These are phyloP conservation scores for Todiramphus chloris DNA, from an alignment of 2,113 vertebrate genomes.

Conservation along the genomic window DNA sequence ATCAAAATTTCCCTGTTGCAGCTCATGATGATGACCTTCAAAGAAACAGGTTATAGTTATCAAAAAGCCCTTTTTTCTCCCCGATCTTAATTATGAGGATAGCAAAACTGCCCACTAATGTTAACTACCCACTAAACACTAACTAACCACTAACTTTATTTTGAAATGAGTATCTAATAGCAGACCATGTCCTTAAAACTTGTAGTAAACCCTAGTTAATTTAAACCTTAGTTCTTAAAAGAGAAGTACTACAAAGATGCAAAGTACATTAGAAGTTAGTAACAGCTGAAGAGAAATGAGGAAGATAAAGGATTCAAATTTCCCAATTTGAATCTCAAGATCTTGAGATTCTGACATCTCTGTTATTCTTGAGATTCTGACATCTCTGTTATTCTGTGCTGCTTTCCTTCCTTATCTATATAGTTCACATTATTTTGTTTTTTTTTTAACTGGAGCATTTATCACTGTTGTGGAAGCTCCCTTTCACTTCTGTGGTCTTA, in stretches of 20 bases:
- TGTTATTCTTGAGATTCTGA: background rate
- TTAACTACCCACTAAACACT: background rate
- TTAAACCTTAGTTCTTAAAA: background rate
- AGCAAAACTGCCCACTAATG: background rate
- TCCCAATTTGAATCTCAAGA: background rate
- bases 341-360: background rate
- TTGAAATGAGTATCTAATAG: slow-evolving; percentile 12
- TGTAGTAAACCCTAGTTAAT: background rate
- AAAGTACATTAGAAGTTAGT: background rate
- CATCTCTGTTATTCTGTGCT: background rate
- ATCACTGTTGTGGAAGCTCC: background rate
- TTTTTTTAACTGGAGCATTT: background rate
- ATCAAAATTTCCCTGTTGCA: slow-evolving; percentile 23
- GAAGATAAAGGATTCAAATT: background rate
- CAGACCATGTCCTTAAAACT: slow-evolving; percentile 11
- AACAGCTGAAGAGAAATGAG: background rate
- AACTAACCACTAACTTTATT: slow-evolving; percentile 26
- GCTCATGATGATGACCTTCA: background rate
- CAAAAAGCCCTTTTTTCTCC: background rate
- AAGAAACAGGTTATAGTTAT: slow-evolving; percentile 33
- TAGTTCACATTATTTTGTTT: background rate
- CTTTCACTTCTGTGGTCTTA: background rate
- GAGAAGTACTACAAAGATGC: background rate
- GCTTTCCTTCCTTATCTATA: background rate
- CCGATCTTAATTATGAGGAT: background rate